Conservation (phyloP, 2,113 vertebrate genomes). For the Caranx melampygus region DNA sequence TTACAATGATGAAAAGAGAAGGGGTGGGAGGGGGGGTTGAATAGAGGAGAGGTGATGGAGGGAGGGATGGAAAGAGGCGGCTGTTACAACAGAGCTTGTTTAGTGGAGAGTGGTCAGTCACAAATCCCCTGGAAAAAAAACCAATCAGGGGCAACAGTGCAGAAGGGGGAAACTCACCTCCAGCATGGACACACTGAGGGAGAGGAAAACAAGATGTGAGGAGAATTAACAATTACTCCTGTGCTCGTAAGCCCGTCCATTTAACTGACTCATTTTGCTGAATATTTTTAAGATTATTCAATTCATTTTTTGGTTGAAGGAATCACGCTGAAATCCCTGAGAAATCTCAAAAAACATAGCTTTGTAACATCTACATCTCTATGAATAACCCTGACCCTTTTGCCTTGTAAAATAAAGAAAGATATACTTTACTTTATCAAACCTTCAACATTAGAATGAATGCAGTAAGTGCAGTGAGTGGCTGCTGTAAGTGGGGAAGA, state of each 20-base stretch:
- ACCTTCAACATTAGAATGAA: background rate
- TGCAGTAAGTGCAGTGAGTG: background rate
- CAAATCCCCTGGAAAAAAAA: constrained; percentile 29
- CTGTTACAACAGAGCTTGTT: constrained; percentile 23
- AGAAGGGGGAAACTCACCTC: constrained; percentile 12
- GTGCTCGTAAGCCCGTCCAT: background rate
- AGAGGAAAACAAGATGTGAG: constrained; percentile 19
- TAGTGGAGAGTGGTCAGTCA: constrained; percentile 36
- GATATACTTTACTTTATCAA: too few relatives aligned
- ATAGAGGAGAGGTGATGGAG: background rate
- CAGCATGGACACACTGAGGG: background rate
- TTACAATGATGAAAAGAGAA: constrained; percentile 19
- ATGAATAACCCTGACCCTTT: background rate
- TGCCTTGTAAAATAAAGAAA: too few relatives aligned
- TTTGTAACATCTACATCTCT: background rate
- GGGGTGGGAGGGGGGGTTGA: constrained; percentile 9
- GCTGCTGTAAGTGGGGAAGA: too few relatives aligned
- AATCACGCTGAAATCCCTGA: background rate
- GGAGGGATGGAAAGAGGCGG: background rate
- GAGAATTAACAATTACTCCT: constrained; percentile 24
- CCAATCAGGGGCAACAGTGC: constrained; percentile 5
- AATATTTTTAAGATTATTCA: background rate
- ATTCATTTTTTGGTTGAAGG: background rate
- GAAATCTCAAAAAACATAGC: background rate
- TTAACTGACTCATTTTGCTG: background rate